Percentiles rank a stretch among this genome's conserved stretches.
phyloP scores from a whole-genome alignment of 2,113 vertebrate genomes.

The Ctenomys sociabilis region DNA sequence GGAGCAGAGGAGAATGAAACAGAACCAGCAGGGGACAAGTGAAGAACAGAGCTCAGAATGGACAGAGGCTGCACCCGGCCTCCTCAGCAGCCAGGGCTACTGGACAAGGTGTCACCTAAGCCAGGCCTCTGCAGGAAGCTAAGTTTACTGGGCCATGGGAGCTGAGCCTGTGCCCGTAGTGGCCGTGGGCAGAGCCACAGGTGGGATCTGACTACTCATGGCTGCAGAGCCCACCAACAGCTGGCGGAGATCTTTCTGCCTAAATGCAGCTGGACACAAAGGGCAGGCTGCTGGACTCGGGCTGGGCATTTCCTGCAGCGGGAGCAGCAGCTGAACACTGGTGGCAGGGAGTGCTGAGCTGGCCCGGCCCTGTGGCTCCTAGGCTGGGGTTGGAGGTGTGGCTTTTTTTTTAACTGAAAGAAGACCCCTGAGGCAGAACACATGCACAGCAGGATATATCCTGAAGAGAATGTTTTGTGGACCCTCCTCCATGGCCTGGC shows the following conservation, averaged over 20 bases:
- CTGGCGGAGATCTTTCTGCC: conserved; percentile 34
- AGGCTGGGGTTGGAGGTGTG: neutral
- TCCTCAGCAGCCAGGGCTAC: neutral
- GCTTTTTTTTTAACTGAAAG: neutral
- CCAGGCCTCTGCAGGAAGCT: neutral
- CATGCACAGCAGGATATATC: neutral
- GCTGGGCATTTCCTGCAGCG: neutral
- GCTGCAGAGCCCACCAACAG: neutral
- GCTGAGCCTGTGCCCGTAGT: neutral
- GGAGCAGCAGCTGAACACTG: neutral
- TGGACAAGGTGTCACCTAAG: neutral
- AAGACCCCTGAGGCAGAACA: neutral
- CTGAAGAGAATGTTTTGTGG: neutral
- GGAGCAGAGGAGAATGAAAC: neutral
- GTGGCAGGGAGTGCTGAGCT: neutral
- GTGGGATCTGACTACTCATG: neutral
- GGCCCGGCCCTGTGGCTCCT: neutral
- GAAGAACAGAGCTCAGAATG: rapidly evolving
- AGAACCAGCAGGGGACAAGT: neutral
- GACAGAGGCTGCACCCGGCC: neutral
- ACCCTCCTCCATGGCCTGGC: neutral
- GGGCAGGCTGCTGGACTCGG: neutral
- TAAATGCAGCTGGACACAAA: conserved; percentile 32
- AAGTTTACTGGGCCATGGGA: neutral
- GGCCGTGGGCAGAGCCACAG: neutral